Evolutionary conservation across 2,888 invertebrate species (phyloP).

Genomic region (Hermaeophaga mercurialis): DNA sequence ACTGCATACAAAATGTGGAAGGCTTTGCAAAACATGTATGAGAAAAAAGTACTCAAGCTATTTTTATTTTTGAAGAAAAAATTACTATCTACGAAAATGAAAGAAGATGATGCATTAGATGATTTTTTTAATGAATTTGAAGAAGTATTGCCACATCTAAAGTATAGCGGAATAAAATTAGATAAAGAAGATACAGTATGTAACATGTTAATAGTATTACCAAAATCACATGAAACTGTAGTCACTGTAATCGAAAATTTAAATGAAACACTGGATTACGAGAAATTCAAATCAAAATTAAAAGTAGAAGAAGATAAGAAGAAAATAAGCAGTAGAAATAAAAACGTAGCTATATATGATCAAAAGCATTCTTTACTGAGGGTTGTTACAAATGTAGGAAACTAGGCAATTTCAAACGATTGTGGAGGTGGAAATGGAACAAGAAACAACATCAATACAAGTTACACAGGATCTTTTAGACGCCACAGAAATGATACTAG

Average conservation of each 20-base stretch:
- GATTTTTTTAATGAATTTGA: conserved; percentile 32
- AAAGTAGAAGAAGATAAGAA: too few species aligned
- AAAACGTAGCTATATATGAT: too few species aligned
- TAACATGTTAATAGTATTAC: conserved; percentile 28
- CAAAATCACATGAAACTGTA: conserved; percentile 34
- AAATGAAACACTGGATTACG: conserved; percentile 2
- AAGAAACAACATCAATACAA: neutral
- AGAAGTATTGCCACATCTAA: conserved; percentile 28
- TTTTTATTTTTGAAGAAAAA: conserved; percentile 24
- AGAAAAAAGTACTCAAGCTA: too few species aligned
- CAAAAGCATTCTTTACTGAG: too few species aligned
- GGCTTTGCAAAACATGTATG: conserved; percentile 20
- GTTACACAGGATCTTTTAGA: too few species aligned
- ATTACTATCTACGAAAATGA: conserved; percentile 25
- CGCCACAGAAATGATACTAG: too few species aligned
- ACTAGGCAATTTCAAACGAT: too few species aligned
- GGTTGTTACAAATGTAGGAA: too few species aligned
- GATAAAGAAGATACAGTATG: conserved; percentile 28
- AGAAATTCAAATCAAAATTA: conserved; percentile 15
- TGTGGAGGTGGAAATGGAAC: neutral
- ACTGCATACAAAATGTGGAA: conserved; percentile 31
- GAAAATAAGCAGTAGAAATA: too few species aligned
- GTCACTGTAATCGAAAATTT: conserved; percentile 32
- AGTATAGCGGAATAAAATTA: conserved; percentile 17
- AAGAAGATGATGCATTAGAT: conserved; percentile 20